Evolutionary conservation across 2,113 vertebrate species (phyloP).

Genomic region (Campylorhamphus procurvoides): DNA sequence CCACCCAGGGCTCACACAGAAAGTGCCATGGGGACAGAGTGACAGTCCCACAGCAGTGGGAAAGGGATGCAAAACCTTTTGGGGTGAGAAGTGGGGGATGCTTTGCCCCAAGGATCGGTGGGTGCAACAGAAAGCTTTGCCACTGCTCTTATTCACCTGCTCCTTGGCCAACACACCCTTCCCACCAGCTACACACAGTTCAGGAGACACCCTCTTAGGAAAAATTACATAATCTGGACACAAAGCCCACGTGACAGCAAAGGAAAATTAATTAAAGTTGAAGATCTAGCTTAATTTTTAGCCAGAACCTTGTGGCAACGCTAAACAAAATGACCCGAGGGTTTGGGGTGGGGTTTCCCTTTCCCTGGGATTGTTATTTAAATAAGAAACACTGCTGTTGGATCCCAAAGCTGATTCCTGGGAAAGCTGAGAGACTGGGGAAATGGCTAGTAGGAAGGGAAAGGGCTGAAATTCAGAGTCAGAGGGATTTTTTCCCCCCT

Average conservation of each 20-base stretch:
- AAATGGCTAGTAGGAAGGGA: background rate
- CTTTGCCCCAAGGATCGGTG: background rate
- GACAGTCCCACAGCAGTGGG: rapidly evolving
- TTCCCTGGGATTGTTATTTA: background rate
- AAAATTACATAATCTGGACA: background rate
- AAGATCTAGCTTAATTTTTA: constrained; percentile 49
- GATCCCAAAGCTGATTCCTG: background rate
- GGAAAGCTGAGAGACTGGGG: background rate
- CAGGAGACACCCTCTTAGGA: background rate
- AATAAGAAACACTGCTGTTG: background rate
- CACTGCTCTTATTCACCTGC: too few species aligned
- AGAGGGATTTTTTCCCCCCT: rapidly evolving
- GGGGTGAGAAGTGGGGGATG: background rate
- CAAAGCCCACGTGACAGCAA: background rate
- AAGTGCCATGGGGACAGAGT: background rate
- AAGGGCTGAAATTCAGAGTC: background rate
- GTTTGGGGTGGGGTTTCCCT: rapidly evolving
- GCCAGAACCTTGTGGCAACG: background rate
- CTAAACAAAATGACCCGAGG: background rate
- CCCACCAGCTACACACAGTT: too few species aligned
- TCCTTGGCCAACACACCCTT: background rate
- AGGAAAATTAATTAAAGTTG: background rate
- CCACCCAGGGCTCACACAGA: background rate
- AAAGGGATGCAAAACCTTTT: background rate
- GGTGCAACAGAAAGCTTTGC: background rate